Conservation (phyloP, 2,113 vertebrate species). For the Enhydra lutris region DNA sequence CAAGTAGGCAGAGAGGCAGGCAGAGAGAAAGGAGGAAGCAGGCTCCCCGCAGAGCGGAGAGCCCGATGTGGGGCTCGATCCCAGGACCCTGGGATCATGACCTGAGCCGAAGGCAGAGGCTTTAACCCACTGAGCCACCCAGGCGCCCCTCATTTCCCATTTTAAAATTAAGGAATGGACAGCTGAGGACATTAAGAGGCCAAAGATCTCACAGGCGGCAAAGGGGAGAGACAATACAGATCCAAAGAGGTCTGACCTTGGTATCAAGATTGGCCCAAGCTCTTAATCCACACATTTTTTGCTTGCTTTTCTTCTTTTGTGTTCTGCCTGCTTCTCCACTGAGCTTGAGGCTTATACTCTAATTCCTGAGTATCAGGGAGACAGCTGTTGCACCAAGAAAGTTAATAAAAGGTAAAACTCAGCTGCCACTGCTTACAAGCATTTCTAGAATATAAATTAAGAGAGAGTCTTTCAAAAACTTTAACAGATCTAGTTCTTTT, state of each 20-base stretch:
- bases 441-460: background rate
- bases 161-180: background rate
- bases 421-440: background rate
- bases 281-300: background rate
- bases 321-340: background rate
- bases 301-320: background rate
- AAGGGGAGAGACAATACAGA: background rate
- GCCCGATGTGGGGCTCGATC: too few relatives aligned
- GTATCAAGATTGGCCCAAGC: background rate
- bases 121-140: too few relatives aligned
- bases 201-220: background rate
- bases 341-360: background rate
- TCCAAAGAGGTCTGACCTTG: background rate
- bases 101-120: too few relatives aligned
- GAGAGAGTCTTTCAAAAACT: background rate
- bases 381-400: background rate
- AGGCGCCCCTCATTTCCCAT: background rate
- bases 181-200: background rate
- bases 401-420: background rate
- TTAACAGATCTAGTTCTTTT: background rate
- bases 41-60: too few relatives aligned
- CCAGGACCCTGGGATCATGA: too few relatives aligned
- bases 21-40: too few relatives aligned
- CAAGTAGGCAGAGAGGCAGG: too few relatives aligned
- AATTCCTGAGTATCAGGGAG: background rate